Evolutionary conservation across 2,797 vertebrate species (phyloP), one percentile per base, ranked within the genome.

Genomic region (Acropternis orthonyx): DNA sequence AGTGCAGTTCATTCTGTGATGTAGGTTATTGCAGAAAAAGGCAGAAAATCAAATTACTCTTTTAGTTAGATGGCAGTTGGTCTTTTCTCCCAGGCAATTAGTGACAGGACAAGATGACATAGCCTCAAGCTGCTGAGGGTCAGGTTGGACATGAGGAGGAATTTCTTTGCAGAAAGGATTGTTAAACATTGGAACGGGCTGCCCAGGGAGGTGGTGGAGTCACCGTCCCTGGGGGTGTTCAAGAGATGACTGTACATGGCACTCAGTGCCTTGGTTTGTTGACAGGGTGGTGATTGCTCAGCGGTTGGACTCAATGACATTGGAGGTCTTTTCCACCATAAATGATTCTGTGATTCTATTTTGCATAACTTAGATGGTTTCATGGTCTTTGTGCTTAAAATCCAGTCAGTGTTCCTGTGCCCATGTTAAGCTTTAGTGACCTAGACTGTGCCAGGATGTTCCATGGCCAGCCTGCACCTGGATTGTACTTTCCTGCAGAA

Each of bases 21-120:
- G 44, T 18, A 55, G 22, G 8, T 51, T 86, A 27, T 59, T 85
- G 75, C 30, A 73, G 62, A 12, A 77, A 37, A 80, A 49, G 34
- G 6, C 13, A 12, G 37, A n/a, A 52, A 74, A 63, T 26, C 10
- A 27, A 41, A 62, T 1, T 3, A 10, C 4, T 79, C 8, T 10
- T 92, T 32, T 79, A 14, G 39, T 58, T 72, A 7, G 18, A 8
- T 39, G 12, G 17, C 6, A 1, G 3, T 23, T 2, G 4, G 18
- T 10, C 5, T 41, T 28, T 46, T 58, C 28, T 72, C 26, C 6
- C 26, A 41, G 44, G 7, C 28, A 52, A 6, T 7, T 34, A 20
- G 26, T 20, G 30, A 36, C 21, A 65, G 30, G 34, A 10, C 21
- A 46, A 32, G 26, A 10, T 0, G 0, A 12, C 10, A 52, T 3